phyloP scores from a whole-genome alignment of 2,888 invertebrate genomes.

The Lobophora halterata region DNA sequence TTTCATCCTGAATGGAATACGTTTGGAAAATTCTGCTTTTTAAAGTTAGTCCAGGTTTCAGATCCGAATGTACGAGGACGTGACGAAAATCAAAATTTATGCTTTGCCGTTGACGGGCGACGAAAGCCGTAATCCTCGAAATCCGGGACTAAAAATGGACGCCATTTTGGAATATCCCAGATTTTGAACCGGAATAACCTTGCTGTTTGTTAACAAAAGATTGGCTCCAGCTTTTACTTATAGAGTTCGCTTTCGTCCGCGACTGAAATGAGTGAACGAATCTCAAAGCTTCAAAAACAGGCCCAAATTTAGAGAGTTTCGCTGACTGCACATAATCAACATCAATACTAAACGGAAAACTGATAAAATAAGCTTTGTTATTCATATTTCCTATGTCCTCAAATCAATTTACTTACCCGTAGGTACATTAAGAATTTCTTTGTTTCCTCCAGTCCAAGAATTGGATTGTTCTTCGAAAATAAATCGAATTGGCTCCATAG shows the following conservation, averaged over 20 bases:
- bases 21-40: conserved; percentile 31
- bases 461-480: too few relatives aligned
- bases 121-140: conserved; percentile 29
- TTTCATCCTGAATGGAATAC: too few relatives aligned
- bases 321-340: too few relatives aligned
- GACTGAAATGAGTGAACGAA: conserved; percentile 2
- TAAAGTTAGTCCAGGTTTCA: conserved; percentile 33
- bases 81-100: conserved; percentile 37
- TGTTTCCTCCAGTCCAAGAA: too few relatives aligned
- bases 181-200: conserved; percentile 22
- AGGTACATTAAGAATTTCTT: too few relatives aligned
- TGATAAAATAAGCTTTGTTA: too few relatives aligned
- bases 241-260: too few relatives aligned
- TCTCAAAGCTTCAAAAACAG: not conserved
- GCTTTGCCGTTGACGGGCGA: conserved; percentile 28
- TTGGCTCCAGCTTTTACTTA: conserved; percentile 3
- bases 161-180: conserved; percentile 27
- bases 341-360: too few relatives aligned
- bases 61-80: conserved; percentile 32
- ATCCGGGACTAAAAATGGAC: conserved; percentile 30
- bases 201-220: conserved; percentile 10
- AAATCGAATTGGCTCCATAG: too few relatives aligned
- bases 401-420: too few relatives aligned
- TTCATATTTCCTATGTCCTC: too few relatives aligned
- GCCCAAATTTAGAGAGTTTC: too few relatives aligned